Conservation (phyloP, 2,113 vertebrate species). For the Ammospiza nelsoni region DNA sequence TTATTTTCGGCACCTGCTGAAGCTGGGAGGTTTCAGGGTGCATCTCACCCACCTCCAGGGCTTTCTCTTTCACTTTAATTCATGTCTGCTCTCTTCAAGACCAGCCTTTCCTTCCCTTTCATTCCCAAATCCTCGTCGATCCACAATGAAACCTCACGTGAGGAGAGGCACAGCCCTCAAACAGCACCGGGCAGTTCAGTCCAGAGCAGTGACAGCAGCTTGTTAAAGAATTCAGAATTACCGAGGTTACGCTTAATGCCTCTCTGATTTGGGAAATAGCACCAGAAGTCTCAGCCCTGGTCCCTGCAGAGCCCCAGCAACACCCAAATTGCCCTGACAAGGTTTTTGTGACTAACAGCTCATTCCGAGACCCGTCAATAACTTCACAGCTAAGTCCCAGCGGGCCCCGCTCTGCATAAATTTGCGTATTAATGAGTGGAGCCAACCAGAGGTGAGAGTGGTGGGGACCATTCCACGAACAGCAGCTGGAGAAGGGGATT, state of each 20-base stretch:
- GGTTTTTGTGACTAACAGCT: conserved; percentile 1
- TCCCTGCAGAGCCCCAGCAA: not conserved
- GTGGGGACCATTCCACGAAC: not conserved
- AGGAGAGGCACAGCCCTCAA: not conserved
- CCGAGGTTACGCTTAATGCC: not conserved
- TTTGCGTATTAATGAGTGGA: not conserved
- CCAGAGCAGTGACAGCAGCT: not conserved
- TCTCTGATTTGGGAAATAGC: not conserved
- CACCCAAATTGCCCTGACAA: not conserved
- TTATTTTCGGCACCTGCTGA: not conserved
- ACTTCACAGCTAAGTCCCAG: not conserved
- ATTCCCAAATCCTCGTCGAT: not conserved
- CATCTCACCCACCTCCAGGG: not conserved
- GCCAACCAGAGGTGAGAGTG: not conserved
- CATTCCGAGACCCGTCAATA: not conserved
- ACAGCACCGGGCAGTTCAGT: not conserved
- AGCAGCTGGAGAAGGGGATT: not conserved
- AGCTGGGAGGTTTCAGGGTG: not conserved
- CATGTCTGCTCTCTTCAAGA: rapidly evolving
- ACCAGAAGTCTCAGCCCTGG: not conserved
- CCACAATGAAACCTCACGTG: not conserved
- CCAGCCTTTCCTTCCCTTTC: not conserved
- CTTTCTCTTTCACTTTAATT: conserved; percentile 13
- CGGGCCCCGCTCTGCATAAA: not conserved
- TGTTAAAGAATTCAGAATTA: not conserved